Base-by-base conservation (phyloP, 64 coral and sea anemone species). In the Orbicella faveolata region DNA sequence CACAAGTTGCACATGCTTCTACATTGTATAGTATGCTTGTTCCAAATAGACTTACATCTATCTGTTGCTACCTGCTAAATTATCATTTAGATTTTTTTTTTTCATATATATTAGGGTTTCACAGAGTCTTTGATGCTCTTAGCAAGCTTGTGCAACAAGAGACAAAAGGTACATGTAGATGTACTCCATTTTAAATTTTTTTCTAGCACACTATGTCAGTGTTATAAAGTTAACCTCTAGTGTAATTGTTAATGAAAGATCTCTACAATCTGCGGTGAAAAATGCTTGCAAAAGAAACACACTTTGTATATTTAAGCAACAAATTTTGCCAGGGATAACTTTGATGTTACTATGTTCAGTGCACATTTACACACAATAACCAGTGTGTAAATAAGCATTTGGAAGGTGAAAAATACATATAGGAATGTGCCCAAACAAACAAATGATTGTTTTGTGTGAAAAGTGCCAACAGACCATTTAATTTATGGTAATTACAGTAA, bases 61-160 rank as follows among this genome's bases (percentile, higher is more conserved):
- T 62, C 52, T 75, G 16, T 20, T 5, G 1, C 12, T 75, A 73
- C 3, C 52, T 25, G 23, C 37, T 41, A 19, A 52, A 53, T 52
- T 23, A 21, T 55, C n/a, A 72, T 14, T 80, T 62, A 55, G 16
- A n/a, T 52, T 70, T n/a, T 36, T 52, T n/a, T 36, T 1, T 87
- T 75, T 79, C 83, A 52, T 75, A 51, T 52, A n/a, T 66, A 39
- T 35, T 37, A 98, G 96, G 86, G 77, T 9, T 98, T 95, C 63
- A 82, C 93, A 64, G 93, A 95, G 30, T 95, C 93, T 21, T 67
- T 98, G 51, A 93, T 95, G 87, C 90, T 90, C 41, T 72, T 98
- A 25, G 93, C 90, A 23, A 95, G 90, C 36, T 88, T 98, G 25
- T 98, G 96, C 76, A 88, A 98, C 76, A 98, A 98, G 20, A 89